Base-by-base conservation (phyloP, 2,797 vertebrate genomes). In the Anas bahamensis region DNA sequence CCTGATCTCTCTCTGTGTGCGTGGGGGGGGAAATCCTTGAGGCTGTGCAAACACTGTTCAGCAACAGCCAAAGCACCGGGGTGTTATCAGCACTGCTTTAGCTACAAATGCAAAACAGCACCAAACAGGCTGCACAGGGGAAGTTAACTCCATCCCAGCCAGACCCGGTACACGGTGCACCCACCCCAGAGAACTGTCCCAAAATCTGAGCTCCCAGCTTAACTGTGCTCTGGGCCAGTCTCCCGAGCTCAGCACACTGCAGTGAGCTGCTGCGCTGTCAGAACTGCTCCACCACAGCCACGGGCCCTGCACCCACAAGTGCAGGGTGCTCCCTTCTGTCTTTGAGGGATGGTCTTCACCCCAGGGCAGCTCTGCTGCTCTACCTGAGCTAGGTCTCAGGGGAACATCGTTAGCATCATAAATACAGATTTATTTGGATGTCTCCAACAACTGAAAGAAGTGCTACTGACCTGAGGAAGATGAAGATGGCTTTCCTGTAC, bases 401-500 rank as follows among this genome's bases (percentile, higher is more conserved):
- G 29, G 31, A 86, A 35, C 41, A 72, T 29, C 33, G 14, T 52
- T 31, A 53, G 33, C 23, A 48, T 33, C 10, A 14, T 18, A 70
- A 73, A 46, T 21, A 63, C 29, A 17, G 7, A n/a, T 39, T 72
- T 41, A 31, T n/a, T 13, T 68, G 17, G 11, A 5, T 17, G 59
- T 44, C 50, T 78, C 42, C 41, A 13, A 66, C 31, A 28, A 46
- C 41, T 82, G 16, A 44, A 73, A 79, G 61, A 0, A 13, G 16
- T 55, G 44, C 33, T 68, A 83, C 95, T 68, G 35, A 98, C 99
- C 99, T 99, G 97, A 99, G 99, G 89, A 99, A 99, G 95, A 99
- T 98, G 95, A 99, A 99, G 93, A 99, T 98, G 59, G 99, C 98
- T 71, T 98, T 98, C 39, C 97, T 98, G 94, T 99, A 99, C 5